Evolutionary conservation across 2,797 vertebrate species (phyloP).

Genomic region (Sciurus carolinensis): DNA sequence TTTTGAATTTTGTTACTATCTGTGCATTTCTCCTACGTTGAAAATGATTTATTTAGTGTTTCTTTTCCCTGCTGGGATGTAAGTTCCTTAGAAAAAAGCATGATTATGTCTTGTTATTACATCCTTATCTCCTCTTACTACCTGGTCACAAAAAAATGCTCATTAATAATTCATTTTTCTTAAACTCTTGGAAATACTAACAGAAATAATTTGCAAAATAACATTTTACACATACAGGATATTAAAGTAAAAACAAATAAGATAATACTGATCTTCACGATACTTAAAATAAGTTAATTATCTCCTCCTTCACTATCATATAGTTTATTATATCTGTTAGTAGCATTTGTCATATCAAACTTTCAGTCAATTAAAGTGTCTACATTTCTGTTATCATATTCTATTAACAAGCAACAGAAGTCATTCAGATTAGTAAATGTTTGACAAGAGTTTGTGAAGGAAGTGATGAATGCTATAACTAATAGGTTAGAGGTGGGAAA

Average conservation of each 20-base stretch:
- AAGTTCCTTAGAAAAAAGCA: conserved; percentile 45
- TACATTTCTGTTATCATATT: not conserved
- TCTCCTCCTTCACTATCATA: not conserved
- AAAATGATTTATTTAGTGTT: not conserved
- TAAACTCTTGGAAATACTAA: not conserved
- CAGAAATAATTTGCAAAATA: conserved; percentile 15
- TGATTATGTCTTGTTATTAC: not conserved
- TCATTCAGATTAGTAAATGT: not conserved
- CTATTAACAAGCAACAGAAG: not conserved
- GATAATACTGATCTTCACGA: not conserved
- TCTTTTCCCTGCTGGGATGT: conserved; percentile 11
- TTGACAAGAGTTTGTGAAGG: conserved; percentile 2
- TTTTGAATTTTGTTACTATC: not conserved
- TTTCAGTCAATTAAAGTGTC: not conserved
- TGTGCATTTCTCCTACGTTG: not conserved
- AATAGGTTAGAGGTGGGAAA: not conserved
- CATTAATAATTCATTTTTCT: not conserved
- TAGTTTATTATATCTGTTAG: not conserved
- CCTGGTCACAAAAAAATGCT: not conserved
- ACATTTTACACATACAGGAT: not conserved
- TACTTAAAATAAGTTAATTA: not conserved
- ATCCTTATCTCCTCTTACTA: not conserved
- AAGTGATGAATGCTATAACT: not conserved
- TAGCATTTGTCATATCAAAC: not conserved
- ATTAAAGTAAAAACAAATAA: conserved; percentile 4